Evolutionary conservation across 2,113 vertebrate genomes (phyloP).

Genomic region (Carassius auratus): DNA sequence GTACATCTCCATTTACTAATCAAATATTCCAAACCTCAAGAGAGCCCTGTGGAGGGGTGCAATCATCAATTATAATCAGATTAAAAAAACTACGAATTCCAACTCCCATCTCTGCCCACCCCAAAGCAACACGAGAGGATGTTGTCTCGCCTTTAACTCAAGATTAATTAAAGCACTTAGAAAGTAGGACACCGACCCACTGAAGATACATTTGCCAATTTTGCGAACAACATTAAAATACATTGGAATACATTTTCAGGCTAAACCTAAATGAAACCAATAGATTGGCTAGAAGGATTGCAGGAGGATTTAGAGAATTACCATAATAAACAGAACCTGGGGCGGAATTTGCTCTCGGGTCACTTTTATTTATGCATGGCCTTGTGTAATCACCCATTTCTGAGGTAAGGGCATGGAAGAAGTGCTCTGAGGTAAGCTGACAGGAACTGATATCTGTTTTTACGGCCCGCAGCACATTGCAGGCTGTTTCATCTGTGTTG

Average conservation of each 20-base stretch:
- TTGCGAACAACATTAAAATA: constrained; percentile 10
- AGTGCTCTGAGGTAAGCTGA: constrained; percentile 11
- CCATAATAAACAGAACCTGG: constrained; percentile 25
- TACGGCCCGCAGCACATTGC: constrained; percentile 22
- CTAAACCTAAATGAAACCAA: constrained; percentile 31
- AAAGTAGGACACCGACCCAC: constrained; percentile 16
- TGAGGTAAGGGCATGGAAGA: constrained; percentile 41
- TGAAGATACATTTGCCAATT: constrained; percentile 28
- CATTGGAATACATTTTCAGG: constrained; percentile 1
- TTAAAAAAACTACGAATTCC: neutral
- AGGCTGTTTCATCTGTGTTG: constrained; percentile 39
- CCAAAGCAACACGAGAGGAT: neutral
- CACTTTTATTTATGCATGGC: constrained; percentile 46
- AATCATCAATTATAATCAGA: neutral
- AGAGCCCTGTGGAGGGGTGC: neutral
- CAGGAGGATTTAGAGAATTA: constrained; percentile 39
- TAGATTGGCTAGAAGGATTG: constrained; percentile 4
- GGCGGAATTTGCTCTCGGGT: constrained; percentile 21
- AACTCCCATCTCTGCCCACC: constrained; percentile 14
- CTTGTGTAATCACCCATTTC: constrained; percentile 33
- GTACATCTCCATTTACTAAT: neutral
- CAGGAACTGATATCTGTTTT: constrained; percentile 50
- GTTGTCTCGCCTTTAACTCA: constrained; percentile 12
- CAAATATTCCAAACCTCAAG: neutral
- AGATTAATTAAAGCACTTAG: constrained; percentile 34